Conservation (phyloP, 2,797 vertebrate species). For the Tympanoctomys barrerae region DNA sequence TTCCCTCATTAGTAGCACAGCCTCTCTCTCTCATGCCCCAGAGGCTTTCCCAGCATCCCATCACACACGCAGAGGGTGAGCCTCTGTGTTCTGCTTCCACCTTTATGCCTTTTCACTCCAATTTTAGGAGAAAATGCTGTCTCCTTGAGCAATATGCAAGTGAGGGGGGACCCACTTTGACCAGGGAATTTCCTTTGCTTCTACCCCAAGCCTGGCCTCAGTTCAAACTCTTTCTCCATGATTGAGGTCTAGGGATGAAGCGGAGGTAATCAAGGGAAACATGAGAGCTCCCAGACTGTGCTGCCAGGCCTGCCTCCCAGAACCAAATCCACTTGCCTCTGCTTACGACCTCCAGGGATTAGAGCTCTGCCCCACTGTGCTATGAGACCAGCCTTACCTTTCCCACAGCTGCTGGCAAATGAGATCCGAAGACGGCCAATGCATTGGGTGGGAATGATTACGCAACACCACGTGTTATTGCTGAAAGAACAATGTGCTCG, state of each 20-base stretch:
- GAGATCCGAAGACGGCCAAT: background rate
- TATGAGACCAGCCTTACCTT: background rate
- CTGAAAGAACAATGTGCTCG: background rate
- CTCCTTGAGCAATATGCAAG: background rate
- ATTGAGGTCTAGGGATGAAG: background rate
- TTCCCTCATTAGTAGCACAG: background rate
- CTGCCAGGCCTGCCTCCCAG: background rate
- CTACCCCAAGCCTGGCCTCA: background rate
- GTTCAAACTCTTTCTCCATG: background rate
- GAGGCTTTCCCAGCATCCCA: background rate
- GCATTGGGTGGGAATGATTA: background rate
- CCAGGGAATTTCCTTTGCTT: background rate
- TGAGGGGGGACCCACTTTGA: background rate
- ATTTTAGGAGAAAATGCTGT: slow-evolving; percentile 35
- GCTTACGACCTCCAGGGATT: background rate
- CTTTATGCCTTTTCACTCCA: slow-evolving; percentile 1
- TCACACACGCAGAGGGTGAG: background rate
- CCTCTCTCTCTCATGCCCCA: background rate
- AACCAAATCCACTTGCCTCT: background rate
- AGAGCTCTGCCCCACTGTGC: background rate
- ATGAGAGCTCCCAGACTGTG: background rate
- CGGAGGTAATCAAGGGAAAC: background rate
- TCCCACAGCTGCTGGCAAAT: background rate
- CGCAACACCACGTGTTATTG: background rate
- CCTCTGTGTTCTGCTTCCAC: background rate